Percentiles rank a stretch among this genome's conserved stretches.
These are phyloP conservation scores for Diploscapter pachys DNA, from an alignment of 1,140 invertebrate genomes.

Conservation along the genomic window DNA sequence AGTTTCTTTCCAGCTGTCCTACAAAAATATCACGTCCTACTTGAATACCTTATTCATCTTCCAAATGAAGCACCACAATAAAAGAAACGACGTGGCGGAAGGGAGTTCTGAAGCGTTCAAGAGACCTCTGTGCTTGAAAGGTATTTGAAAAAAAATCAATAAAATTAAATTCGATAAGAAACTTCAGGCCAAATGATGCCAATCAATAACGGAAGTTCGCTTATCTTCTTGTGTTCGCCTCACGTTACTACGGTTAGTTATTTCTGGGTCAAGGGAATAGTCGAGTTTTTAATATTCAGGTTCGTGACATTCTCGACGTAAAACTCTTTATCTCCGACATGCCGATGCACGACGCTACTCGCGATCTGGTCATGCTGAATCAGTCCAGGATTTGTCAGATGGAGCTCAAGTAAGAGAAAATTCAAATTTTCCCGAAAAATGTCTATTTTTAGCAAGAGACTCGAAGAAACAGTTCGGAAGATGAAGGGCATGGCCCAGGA, in stretches of 20 bases:
- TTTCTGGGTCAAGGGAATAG: background rate
- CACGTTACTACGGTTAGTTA: constrained; percentile 34
- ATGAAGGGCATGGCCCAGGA: constrained; percentile 35
- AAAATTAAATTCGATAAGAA: background rate
- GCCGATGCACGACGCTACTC: constrained; percentile 39
- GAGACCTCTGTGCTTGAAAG: constrained; percentile 35
- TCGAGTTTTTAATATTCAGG: constrained; percentile 8
- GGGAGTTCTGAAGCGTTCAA: constrained; percentile 32
- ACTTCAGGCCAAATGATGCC: constrained; percentile 34
- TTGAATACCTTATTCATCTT: constrained; percentile 39
- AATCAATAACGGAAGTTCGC: constrained; percentile 33
- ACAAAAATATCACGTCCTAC: constrained; percentile 35
- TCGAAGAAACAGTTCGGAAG: constrained; percentile 35
- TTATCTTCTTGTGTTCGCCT: constrained; percentile 37
- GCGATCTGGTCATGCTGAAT: constrained; percentile 41
- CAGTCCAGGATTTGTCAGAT: constrained; percentile 40
- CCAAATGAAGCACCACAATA: constrained; percentile 36
- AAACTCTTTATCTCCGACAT: constrained; percentile 40
- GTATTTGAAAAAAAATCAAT: constrained; percentile 11
- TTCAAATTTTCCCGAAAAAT: background rate
- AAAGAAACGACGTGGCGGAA: constrained; percentile 31
- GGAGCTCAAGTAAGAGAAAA: constrained; percentile 32
- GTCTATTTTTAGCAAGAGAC: constrained; percentile 32
- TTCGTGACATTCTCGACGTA: constrained; percentile 37
- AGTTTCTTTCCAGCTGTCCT: constrained; percentile 23